phyloP scores from a whole-genome alignment of 1,140 invertebrate species.

The Mercenaria mercenaria region DNA sequence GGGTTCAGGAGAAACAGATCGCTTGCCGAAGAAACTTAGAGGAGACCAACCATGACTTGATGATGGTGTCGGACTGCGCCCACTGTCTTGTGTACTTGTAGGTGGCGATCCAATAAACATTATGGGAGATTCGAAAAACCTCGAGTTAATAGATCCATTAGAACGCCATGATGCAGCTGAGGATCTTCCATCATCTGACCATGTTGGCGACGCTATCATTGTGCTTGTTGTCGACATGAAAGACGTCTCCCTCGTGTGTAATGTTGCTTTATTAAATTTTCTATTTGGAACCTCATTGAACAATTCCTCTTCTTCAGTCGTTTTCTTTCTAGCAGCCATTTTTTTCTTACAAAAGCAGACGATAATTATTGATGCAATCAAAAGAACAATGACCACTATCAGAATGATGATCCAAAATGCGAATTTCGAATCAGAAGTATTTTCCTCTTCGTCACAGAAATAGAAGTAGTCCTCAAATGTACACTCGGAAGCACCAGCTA shows the following conservation, averaged over 20 bases:
- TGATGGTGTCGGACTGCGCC: conserved; percentile 19
- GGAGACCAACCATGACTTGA: neutral
- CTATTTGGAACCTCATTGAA: neutral
- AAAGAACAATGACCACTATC: neutral
- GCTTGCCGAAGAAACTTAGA: neutral
- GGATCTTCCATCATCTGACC: conserved; percentile 40
- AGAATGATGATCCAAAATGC: neutral
- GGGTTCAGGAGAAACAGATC: neutral
- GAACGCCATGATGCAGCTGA: conserved; percentile 6
- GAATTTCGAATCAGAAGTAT: neutral
- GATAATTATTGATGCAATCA: conserved; percentile 3
- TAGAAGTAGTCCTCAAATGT: conserved; percentile 44
- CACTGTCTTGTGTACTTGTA: conserved; percentile 17
- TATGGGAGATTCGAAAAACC: conserved; percentile 48
- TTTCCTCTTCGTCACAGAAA: conserved; percentile 19
- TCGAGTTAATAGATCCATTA: neutral
- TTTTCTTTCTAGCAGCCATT: neutral
- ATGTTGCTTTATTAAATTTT: neutral
- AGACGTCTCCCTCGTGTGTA: neutral
- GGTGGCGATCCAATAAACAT: conserved; percentile 34
- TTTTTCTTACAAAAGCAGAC: neutral
- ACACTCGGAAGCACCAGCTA: neutral
- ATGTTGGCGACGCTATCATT: neutral
- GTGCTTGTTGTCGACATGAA: neutral
- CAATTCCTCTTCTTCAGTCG: conserved; percentile 21